A percentile compares a stretch with the other conserved stretches of the same genome.
These are phyloP conservation scores for Brachyhypopomus gauderio DNA, from an alignment of 2,113 vertebrate species.

Conservation along the genomic window DNA sequence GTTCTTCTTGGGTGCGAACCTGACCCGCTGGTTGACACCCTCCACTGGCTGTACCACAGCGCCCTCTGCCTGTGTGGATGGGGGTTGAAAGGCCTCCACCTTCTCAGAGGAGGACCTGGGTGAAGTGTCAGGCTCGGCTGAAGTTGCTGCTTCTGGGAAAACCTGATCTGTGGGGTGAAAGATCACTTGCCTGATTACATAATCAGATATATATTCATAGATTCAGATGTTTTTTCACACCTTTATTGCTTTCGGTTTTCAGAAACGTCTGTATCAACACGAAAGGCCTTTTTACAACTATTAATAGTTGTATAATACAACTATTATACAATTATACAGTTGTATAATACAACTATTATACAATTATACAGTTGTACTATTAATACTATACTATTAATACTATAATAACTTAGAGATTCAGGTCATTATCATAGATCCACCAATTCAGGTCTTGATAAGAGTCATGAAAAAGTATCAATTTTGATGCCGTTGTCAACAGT, in stretches of 20 bases:
- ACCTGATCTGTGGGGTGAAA: conserved; percentile 57
- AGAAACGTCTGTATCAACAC: too few relatives aligned
- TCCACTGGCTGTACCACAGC: conserved; percentile 81
- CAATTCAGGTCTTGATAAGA: neutral
- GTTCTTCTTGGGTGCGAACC: conserved; percentile 82
- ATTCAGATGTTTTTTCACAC: too few relatives aligned
- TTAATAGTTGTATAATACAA: too few relatives aligned
- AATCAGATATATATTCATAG: conserved; percentile 4
- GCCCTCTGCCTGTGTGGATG: conserved; percentile 69
- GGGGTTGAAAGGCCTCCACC: conserved; percentile 63
- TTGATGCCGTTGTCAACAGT: neutral
- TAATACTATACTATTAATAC: too few relatives aligned
- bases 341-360: too few relatives aligned
- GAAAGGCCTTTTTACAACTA: too few relatives aligned
- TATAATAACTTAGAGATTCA: too few relatives aligned
- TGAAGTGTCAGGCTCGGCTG: conserved; percentile 35
- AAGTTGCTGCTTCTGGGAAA: conserved; percentile 17
- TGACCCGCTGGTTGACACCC: conserved; percentile 87
- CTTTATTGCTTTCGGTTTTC: too few relatives aligned
- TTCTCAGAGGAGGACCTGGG: conserved; percentile 21
- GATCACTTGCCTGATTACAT: conserved; percentile 30
- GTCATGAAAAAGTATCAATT: neutral
- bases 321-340: too few relatives aligned
- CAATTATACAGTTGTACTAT: too few relatives aligned
- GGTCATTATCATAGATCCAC: too few relatives aligned